Evolutionary conservation across 1,140 invertebrate species (phyloP), one percentile per base, ranked within the genome.

Genomic region (Leptinotarsa lineolata): DNA sequence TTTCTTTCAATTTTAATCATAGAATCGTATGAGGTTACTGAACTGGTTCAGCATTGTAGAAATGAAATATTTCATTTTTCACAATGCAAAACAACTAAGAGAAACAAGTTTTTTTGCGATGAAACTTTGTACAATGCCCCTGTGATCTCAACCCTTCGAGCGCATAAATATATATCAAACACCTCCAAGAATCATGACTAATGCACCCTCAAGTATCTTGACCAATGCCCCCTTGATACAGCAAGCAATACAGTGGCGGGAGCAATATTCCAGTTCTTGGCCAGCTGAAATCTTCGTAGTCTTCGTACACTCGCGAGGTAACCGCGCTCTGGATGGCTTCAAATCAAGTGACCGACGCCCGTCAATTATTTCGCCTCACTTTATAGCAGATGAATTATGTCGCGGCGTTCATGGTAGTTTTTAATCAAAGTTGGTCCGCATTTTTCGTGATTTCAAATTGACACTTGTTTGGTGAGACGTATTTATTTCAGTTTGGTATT

Each of bases 251-350:
- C 48, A 60, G 75, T 77, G 76, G 76, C 76, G 76, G 76, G 76
- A 77, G 76, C 76, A 76, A 68, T 59, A 65, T 71, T 65, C 69
- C 46, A 68, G 71, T 65, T 74, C 68, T 63, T 59, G 46, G 46
- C 68, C 73, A 69, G 76, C 68, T 73, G 73, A 72, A 71, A 77
- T 77, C 65, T 74, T 74, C 73, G 70, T 64, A 64, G 46, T 69
- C 66, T 46, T 69, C 68, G 68, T 67, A 18, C 76, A 77, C 76
- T 77, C 76, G 68, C 73, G 76, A 77, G 70, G 73, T 72, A 73
- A 64, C 76, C 73, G 73, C 72, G 76, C 76, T 74, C 76, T 63
- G 69, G 76, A 77, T 74, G 73, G 74, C 73, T 77, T 70, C 65
- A 73, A 24, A 54, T 61, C 24, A 60, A 46, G 60, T 63, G 39